Conservation (phyloP, 2,113 vertebrate genomes). For the Eira barbara region DNA sequence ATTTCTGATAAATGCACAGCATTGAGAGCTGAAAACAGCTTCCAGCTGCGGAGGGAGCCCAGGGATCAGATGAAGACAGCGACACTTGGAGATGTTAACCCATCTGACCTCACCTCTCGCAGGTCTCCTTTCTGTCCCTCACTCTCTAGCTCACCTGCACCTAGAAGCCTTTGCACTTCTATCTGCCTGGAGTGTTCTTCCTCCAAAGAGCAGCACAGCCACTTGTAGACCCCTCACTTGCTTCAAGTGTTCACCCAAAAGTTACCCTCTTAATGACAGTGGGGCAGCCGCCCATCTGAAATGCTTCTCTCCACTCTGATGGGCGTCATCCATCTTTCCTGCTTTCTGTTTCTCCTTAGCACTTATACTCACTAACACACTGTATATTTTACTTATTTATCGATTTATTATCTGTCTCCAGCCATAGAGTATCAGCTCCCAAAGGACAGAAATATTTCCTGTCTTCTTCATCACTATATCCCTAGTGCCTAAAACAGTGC, state of each 20-base stretch:
- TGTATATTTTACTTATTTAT: neutral
- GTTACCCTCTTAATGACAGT: neutral
- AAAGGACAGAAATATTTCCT: neutral
- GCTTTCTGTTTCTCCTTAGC: neutral
- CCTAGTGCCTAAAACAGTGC: neutral
- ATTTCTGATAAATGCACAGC: neutral
- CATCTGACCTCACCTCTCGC: neutral
- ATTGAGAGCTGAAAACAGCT: neutral
- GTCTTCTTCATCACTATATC: neutral
- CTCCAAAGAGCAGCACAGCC: neutral
- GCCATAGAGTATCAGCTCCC: neutral
- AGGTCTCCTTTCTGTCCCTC: neutral
- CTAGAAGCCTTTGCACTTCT: neutral
- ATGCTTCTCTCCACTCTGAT: neutral
- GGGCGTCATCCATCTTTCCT: neutral
- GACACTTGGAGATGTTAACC: neutral
- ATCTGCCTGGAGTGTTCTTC: neutral
- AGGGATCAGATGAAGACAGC: neutral
- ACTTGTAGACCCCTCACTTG: neutral
- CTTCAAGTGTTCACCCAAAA: neutral
- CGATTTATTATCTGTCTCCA: neutral
- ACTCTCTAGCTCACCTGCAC: neutral
- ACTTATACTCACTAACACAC: neutral
- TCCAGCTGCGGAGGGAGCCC: neutral
- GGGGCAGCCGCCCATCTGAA: neutral